Evolutionary conservation across 2,113 vertebrate species (phyloP).

Genomic region (Furnarius figulus): DNA sequence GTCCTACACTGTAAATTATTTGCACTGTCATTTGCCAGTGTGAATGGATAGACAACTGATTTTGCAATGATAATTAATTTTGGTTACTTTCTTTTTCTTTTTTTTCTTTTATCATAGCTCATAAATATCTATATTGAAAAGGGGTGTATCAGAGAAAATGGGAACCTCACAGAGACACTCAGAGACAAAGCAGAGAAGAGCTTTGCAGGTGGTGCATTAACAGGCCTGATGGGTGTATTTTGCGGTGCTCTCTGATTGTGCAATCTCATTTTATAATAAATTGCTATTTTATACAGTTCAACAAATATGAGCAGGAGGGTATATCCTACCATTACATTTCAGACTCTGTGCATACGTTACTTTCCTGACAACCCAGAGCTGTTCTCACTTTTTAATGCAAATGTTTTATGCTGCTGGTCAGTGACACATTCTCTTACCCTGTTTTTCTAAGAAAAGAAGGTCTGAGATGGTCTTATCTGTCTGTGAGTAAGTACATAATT

Average conservation of each 20-base stretch:
- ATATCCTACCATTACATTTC: neutral
- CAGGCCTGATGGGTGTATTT: neutral
- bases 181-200: neutral
- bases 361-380: neutral
- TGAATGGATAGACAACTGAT: neutral
- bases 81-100: neutral
- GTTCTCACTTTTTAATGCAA: conserved; percentile 13
- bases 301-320: neutral
- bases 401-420: neutral
- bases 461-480: neutral
- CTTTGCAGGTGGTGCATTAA: neutral
- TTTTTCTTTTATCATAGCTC: neutral
- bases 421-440: neutral
- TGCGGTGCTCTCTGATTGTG: neutral
- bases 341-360: neutral
- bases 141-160: neutral
- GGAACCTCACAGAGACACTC: neutral
- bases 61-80: neutral
- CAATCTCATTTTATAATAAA: neutral
- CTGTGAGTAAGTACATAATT: neutral
- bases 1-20: neutral
- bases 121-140: neutral
- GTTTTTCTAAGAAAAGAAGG: neutral
- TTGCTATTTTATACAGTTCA: neutral
- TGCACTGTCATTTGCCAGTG: neutral